Evolutionary conservation across 2,113 vertebrate species (phyloP).

Genomic region (Onychorhynchus coronatus): DNA sequence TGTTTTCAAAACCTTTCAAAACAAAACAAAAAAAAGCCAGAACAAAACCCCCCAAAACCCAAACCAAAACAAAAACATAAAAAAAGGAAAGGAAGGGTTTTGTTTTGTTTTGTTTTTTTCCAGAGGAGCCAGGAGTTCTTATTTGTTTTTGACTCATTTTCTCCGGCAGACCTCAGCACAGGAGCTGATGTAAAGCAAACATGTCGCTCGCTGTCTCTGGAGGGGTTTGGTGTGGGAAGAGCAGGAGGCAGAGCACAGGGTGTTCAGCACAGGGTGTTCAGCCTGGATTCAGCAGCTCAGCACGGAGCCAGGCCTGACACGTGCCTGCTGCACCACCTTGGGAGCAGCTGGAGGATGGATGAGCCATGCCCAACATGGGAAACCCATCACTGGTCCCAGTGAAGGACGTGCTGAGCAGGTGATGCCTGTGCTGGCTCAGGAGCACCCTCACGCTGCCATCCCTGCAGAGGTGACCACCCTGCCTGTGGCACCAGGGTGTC

Average conservation of each 20-base stretch:
- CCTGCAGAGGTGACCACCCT: neutral
- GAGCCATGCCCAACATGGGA: accelerated
- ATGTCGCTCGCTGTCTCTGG: neutral
- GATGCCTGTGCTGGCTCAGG: neutral
- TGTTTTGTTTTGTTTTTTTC: neutral
- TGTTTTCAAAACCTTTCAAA: slow-evolving; percentile 17
- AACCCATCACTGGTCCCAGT: accelerated
- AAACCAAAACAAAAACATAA: neutral
- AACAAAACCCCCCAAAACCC: neutral
- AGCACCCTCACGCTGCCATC: neutral
- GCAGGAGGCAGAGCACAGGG: neutral
- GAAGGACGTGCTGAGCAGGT: accelerated
- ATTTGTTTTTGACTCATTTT: neutral
- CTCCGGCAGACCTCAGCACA: neutral
- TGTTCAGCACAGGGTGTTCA: no score
- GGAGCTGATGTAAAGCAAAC: neutral
- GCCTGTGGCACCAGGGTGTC: neutral
- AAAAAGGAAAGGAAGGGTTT: neutral
- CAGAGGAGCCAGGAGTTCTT: neutral
- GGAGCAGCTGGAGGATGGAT: neutral
- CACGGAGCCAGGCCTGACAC: neutral
- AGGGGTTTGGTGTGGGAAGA: neutral
- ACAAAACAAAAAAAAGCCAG: neutral
- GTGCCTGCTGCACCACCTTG: accelerated
- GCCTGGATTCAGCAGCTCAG: neutral